These are phyloP conservation scores for Amphipoea oculea DNA, from an alignment of 2,888 invertebrate genomes.

Conservation along the genomic window DNA sequence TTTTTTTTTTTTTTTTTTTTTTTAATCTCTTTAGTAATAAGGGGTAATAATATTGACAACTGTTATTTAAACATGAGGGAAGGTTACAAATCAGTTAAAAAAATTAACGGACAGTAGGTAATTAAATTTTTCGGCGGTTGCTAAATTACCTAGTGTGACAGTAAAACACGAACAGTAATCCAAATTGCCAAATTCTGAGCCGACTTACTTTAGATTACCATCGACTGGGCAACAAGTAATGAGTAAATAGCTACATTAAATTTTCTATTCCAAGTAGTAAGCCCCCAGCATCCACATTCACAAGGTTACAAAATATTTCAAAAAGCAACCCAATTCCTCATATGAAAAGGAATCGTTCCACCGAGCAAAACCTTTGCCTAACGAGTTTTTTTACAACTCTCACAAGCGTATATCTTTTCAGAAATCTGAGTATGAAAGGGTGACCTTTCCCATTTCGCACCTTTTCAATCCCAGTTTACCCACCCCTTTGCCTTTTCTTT, in stretches of 20 bases:
- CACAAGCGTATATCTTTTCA: slow-evolving; percentile 41
- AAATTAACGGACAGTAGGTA: no score
- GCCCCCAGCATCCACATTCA: not conserved
- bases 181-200: not conserved
- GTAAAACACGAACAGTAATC: not conserved
- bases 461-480: slow-evolving; percentile 10
- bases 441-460: slow-evolving; percentile 44
- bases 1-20: no score
- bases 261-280: not conserved
- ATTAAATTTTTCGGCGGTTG: no score
- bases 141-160: no score
- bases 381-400: slow-evolving; percentile 15
- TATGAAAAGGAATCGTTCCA: slow-evolving; percentile 2
- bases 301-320: slow-evolving; percentile 6
- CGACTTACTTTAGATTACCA: no score
- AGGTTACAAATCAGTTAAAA: no score
- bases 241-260: not conserved
- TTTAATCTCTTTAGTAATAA: no score
- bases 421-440: slow-evolving; percentile 30
- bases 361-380: slow-evolving; percentile 5
- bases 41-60: no score
- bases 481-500: slow-evolving; percentile 21
- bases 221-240: not conserved
- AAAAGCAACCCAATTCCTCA: not conserved
- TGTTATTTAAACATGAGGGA: no score